Evolutionary conservation across 2,797 vertebrate species (phyloP), one percentile per base, ranked within the genome.

Genomic region (Sebastes steindachneri): DNA sequence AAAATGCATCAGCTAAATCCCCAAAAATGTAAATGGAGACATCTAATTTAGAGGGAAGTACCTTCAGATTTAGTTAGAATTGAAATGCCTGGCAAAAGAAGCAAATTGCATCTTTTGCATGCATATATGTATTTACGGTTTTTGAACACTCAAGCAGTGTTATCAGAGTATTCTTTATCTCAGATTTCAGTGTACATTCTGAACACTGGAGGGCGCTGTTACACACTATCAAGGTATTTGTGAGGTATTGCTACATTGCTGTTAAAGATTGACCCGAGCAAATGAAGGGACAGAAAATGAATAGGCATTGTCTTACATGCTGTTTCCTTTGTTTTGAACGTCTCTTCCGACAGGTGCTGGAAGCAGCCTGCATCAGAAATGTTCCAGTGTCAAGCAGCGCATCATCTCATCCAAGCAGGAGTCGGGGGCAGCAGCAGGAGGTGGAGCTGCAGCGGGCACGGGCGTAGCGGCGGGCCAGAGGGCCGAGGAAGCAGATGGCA

Each of bases 381-480:
- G 99, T 93, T 99, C 98, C 96, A 99, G 98, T 92, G 97, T 98
- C 96, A 99, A 99, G 95, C 99, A 99, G 90, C 98, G 99, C 84
- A 99, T 99, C 96, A 99, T 99, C 95, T 99, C 99, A 63, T 98
- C 99, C 81, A 99, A 99, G 94, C 97, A 98, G 76, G 99, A 99
- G 92, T 96, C 97, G 3, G 96, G 97, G 91, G 92, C 96, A 29
- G 89, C 80, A 74, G 89, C 53, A 94, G 97, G 82, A 89, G 97
- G 88, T 79, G 95, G 89, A 80, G 96, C 90, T 94, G 96, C 92
- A 70, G 95, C 88, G 93, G 93, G 85, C 92, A 92, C 95, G 0
- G 91, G 89, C 0, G 95, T 89, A 94, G 92, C 79, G 85, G 93
- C 95, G n/a, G 88, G 88, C 57, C 90, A 92, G 83, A 91, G 89